Evolutionary conservation across 1,140 invertebrate genomes (phyloP).

Genomic region (Drosophila sp.): DNA sequence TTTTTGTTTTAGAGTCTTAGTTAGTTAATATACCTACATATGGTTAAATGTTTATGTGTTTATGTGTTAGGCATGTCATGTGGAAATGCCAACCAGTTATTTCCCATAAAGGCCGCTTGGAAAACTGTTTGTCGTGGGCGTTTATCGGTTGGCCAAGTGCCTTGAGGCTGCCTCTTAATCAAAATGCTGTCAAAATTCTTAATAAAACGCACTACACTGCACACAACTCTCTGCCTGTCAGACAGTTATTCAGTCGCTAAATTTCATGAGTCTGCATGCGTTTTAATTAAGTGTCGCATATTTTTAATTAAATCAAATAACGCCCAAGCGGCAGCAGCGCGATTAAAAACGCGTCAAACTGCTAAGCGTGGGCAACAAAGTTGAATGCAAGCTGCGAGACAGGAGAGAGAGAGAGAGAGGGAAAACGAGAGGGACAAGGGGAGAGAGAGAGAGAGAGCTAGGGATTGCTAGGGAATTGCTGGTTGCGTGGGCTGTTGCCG

Average conservation of each 20-base stretch:
- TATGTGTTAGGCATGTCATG: conserved; percentile 11
- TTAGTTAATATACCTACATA: conserved; percentile 19
- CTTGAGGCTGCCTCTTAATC: conserved; percentile 63
- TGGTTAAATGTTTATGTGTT: too few species aligned
- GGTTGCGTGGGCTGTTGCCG: conserved; percentile 32
- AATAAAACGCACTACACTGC: conserved; percentile 63
- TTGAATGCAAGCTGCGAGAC: neutral
- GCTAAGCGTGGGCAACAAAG: conserved; percentile 49
- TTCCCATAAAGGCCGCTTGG: conserved; percentile 25
- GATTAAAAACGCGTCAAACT: conserved; percentile 57
- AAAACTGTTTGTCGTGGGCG: conserved; percentile 43
- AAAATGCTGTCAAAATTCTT: conserved; percentile 79
- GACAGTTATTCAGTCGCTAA: neutral
- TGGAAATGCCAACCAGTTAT: conserved; percentile 54
- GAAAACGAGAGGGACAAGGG: conserved; percentile 32
- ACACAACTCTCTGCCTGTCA: neutral
- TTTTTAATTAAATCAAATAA: conserved; percentile 74
- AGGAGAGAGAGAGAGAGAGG: conserved; percentile 34
- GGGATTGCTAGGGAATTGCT: conserved; percentile 15
- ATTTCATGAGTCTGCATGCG: conserved; percentile 66
- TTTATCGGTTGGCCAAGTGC: conserved; percentile 35
- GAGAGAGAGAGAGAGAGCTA: conserved; percentile 17
- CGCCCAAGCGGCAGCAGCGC: conserved; percentile 55
- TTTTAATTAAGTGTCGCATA: conserved; percentile 80
- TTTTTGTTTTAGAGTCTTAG: conserved; percentile 23